Evolutionary conservation across 2,113 vertebrate genomes (phyloP), one percentile per base, ranked within the genome.

Genomic region (Cairina moschata): DNA sequence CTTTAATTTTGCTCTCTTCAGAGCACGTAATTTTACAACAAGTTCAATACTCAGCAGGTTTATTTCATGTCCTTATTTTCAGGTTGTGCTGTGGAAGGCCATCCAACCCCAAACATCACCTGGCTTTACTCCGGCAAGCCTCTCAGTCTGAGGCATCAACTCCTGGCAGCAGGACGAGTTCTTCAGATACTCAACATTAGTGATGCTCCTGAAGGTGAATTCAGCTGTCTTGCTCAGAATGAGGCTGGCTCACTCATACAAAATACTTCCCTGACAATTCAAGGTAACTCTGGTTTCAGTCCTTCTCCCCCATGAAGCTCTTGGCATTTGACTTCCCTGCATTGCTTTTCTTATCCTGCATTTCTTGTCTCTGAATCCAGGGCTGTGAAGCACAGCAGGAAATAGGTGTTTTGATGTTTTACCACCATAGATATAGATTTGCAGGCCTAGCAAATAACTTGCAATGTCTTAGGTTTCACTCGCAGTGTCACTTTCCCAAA

Each of bases 201-300:
- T 58, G 92, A 93, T 38, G 94, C 69, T 50, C 88, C 88, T 68
- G 91, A 91, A 58, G 97, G 98, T 32, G 98, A 98, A 95, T 98
- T 98, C 95, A 97, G 96, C 91, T 98, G 98, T 91, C 87, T 98
- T n/a, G 98, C 98, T 78, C 97, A 98, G 90, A 98, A 98, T 58
- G 97, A 98, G 50, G 98, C 98, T 26, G 98, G 98, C 16, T 80
- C 56, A 0, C 97, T 98, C 6, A 26, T 74, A 13, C 98, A 98
- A 62, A 98, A 97, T 69, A 73, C 94, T 1, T 95, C 93, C 38
- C 31, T 98, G 48, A 62, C 91, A 72, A 76, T 98, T 93, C 97
- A 97, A 98, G 98, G 98, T 98, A 97, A 97, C 78, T 83, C 10
- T 25, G 3, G 4, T 62, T 92, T 82, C 14, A 56, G 11, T 36